Evolutionary conservation across 2,113 vertebrate species (phyloP).

Genomic region (Calypte anna): DNA sequence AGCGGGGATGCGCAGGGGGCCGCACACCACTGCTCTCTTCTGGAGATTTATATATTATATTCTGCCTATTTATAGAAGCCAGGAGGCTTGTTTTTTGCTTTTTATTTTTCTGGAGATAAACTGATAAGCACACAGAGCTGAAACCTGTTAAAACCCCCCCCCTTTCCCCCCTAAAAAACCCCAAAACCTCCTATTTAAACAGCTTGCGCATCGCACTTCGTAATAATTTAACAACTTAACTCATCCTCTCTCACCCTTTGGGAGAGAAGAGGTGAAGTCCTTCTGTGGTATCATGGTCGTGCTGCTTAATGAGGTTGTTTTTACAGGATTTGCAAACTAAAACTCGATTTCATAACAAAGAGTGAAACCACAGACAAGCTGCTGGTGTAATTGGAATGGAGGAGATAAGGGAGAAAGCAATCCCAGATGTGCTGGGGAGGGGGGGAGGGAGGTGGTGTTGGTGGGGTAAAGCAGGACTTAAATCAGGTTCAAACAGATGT

Average conservation of each 20-base stretch:
- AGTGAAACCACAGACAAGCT: slow-evolving; percentile 59
- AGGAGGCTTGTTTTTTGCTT: neutral
- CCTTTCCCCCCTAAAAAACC: too few relatives aligned
- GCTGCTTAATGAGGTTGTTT: slow-evolving; percentile 39
- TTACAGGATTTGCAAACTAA: slow-evolving; percentile 44
- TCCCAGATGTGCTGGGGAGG: slow-evolving; percentile 12
- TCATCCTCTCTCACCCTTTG: neutral
- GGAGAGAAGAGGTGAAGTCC: neutral
- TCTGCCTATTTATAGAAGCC: neutral
- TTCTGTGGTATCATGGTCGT: neutral
- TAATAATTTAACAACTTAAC: neutral
- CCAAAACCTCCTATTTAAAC: neutral
- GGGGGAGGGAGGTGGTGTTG: accelerated
- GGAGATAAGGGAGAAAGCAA: slow-evolving; percentile 54
- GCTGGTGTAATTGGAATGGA: slow-evolving; percentile 17
- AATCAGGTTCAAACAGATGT: slow-evolving; percentile 29
- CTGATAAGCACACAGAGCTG: neutral
- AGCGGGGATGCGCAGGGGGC: neutral
- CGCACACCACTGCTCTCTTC: slow-evolving; percentile 61
- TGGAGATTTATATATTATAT: slow-evolving; percentile 10
- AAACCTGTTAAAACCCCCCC: neutral
- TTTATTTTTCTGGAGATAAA: neutral
- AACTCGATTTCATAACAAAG: slow-evolving; percentile 43
- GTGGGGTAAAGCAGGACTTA: neutral
- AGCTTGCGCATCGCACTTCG: neutral